Conservation (phyloP, 2,113 vertebrate species). For the Brevimyrus niger region DNA sequence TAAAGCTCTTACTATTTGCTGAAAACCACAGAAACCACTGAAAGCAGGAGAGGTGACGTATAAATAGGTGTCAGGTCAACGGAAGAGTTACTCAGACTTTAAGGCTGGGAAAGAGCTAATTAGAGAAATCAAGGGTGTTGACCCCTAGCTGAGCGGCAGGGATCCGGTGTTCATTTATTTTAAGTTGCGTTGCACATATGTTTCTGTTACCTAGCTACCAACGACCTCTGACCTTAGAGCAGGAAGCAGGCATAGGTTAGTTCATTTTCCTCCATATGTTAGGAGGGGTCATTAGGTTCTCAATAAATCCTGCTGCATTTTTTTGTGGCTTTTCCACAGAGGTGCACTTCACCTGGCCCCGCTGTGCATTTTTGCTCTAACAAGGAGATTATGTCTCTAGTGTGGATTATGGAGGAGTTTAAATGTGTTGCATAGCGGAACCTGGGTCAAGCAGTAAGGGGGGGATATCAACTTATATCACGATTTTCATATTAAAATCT, state of each 20-base stretch:
- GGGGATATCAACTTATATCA: not conserved
- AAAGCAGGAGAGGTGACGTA: not conserved
- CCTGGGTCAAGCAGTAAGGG: not conserved
- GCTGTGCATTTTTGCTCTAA: not conserved
- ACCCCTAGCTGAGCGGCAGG: not conserved
- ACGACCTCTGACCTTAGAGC: not conserved
- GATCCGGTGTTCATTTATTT: not conserved
- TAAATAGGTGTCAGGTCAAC: not conserved
- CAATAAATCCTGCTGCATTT: not conserved
- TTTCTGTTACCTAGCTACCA: constrained; percentile 1
- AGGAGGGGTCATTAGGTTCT: not conserved
- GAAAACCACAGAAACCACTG: not conserved
- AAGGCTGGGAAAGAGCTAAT: not conserved
- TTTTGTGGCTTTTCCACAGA: not conserved
- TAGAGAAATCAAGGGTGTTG: not conserved
- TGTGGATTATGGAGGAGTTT: not conserved
- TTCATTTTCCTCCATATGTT: not conserved
- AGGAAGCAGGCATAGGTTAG: not conserved
- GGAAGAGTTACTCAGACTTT: not conserved
- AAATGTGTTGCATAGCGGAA: not conserved
- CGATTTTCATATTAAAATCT: not conserved
- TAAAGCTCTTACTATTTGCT: not conserved
- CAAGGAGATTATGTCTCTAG: not conserved
- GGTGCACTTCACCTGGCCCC: not conserved
- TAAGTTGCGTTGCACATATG: not conserved